These are phyloP conservation scores for Conchocele bisecta DNA, from an alignment of 2,888 invertebrate genomes.

Conservation along the genomic window DNA sequence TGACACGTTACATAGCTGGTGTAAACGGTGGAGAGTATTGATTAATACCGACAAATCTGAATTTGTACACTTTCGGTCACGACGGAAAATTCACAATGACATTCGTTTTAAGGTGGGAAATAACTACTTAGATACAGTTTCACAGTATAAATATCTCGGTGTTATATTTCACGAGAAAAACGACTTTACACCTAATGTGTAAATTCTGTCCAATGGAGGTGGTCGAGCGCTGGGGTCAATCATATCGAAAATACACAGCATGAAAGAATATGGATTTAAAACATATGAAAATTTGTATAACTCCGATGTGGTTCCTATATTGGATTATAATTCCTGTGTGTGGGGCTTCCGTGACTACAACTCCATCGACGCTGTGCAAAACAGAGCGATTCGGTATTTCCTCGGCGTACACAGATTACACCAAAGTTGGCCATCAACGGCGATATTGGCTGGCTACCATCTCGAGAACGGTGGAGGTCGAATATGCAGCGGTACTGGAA, in stretches of 20 bases:
- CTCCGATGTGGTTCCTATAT: too few species aligned
- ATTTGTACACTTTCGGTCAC: slow-evolving; percentile 4
- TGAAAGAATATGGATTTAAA: slow-evolving; percentile 32
- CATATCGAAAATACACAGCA: slow-evolving; percentile 21
- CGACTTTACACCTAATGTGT: not conserved
- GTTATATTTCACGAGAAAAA: slow-evolving; percentile 13
- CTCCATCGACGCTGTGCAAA: too few species aligned
- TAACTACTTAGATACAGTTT: slow-evolving; percentile 18
- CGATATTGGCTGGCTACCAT: too few species aligned
- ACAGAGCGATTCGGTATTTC: too few species aligned
- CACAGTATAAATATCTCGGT: slow-evolving; percentile 10
- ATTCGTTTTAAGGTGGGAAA: slow-evolving; percentile 14
- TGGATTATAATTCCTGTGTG: too few species aligned
- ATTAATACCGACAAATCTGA: slow-evolving; percentile 3
- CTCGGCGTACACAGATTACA: too few species aligned
- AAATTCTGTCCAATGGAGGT: slow-evolving; percentile 23
- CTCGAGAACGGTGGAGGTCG: too few species aligned
- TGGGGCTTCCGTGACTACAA: too few species aligned
- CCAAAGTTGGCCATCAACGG: too few species aligned
- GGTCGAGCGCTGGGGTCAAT: slow-evolving; percentile 23
- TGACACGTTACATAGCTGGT: slow-evolving; percentile 2
- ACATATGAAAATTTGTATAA: slow-evolving; percentile 33
- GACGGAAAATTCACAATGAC: not conserved
- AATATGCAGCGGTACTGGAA: too few species aligned
- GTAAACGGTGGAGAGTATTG: slow-evolving; percentile 3